phyloP scores from a whole-genome alignment of 2,888 invertebrate genomes.

The Schrankia costaestrigalis region DNA sequence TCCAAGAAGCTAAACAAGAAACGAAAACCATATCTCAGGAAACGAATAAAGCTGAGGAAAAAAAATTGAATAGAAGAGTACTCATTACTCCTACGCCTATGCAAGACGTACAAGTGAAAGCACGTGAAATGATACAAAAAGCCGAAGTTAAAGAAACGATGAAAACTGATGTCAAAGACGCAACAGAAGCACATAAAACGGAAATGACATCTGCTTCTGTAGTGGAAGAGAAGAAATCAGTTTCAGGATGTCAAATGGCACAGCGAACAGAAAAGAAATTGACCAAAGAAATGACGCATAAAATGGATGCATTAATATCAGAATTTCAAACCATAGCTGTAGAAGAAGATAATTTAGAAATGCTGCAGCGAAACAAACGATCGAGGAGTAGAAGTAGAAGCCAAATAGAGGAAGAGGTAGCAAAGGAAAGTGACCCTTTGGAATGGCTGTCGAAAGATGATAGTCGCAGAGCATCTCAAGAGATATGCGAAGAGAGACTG shows the following conservation, averaged over 20 bases:
- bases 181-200: constrained; percentile 7
- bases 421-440: constrained; percentile 47
- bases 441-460: constrained; percentile 54
- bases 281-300: constrained; percentile 57
- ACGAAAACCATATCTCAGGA: constrained; percentile 18
- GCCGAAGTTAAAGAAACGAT: constrained; percentile 12
- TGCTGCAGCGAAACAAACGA: constrained; percentile 35
- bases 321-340: constrained; percentile 62
- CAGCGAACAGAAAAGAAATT: constrained; percentile 57
- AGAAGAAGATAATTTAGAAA: constrained; percentile 35
- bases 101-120: constrained; percentile 17
- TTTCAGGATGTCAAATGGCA: constrained; percentile 64
- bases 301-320: constrained; percentile 63
- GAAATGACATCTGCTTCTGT: constrained; percentile 16
- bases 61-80: constrained; percentile 23
- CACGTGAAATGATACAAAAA: not conserved
- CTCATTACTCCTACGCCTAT: constrained; percentile 15
- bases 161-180: constrained; percentile 6
- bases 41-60: constrained; percentile 17
- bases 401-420: constrained; percentile 50
- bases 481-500: constrained; percentile 17
- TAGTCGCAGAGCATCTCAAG: constrained; percentile 31
- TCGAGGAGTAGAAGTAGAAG: constrained; percentile 57
- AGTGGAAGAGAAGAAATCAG: constrained; percentile 21
- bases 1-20: constrained; percentile 18